Evolutionary conservation across 2,888 invertebrate genomes (phyloP).

Genomic region (Ochropleura leucogaster): DNA sequence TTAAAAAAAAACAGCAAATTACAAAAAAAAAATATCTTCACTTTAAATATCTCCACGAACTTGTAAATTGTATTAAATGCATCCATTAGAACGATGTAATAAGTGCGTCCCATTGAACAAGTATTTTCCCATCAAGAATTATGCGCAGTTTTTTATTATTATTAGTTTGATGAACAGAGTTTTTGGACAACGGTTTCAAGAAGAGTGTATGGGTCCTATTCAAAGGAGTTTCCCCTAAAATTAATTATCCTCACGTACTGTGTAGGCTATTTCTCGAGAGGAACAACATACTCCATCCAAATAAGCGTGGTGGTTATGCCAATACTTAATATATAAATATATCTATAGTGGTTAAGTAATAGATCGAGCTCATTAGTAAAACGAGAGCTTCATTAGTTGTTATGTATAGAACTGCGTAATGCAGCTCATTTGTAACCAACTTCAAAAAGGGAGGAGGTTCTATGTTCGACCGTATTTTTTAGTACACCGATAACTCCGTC

Average conservation of each 20-base stretch:
- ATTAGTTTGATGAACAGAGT: neutral
- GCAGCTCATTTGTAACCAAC: neutral
- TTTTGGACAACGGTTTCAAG: neutral
- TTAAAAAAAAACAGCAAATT: too few relatives aligned
- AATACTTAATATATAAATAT: constrained; percentile 27
- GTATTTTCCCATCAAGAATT: neutral
- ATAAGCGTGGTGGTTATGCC: constrained; percentile 8
- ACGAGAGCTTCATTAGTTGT: constrained; percentile 17
- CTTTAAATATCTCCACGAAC: neutral
- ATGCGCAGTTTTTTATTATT: neutral
- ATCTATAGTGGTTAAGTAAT: constrained; percentile 19
- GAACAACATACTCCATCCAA: neutral
- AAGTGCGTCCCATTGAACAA: neutral
- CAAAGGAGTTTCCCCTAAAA: neutral
- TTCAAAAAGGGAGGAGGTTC: too few relatives aligned
- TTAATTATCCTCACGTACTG: neutral
- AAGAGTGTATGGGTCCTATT: neutral
- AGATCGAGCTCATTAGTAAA: neutral
- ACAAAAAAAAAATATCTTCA: neutral
- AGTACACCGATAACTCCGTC: too few relatives aligned
- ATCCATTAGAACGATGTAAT: neutral
- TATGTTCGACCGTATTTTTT: too few relatives aligned
- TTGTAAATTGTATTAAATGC: neutral
- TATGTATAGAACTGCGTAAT: neutral
- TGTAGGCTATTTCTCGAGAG: neutral